Evolutionary conservation across 2,797 vertebrate genomes (phyloP).

Genomic region (Brachymystax lenok): DNA sequence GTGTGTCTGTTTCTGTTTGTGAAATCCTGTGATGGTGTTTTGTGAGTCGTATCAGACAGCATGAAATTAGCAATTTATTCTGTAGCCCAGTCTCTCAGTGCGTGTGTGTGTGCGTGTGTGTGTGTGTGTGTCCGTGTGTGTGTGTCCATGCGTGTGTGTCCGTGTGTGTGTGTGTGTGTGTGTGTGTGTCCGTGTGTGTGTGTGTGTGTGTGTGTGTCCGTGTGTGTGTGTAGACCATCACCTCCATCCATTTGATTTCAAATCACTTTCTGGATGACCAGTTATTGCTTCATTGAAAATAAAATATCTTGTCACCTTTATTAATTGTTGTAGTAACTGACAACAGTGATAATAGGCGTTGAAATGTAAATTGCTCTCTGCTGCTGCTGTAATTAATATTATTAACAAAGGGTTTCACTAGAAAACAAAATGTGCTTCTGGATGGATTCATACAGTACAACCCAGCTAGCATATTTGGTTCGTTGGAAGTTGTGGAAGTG

Average conservation of each 20-base stretch:
- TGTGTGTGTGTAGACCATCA: too few relatives aligned
- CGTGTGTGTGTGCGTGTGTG: too few relatives aligned
- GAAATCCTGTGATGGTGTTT: too few relatives aligned
- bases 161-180: too few relatives aligned
- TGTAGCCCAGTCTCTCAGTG: background rate
- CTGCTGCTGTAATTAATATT: slow-evolving; percentile 11
- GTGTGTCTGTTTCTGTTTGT: too few relatives aligned
- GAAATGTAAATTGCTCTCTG: slow-evolving; percentile 41
- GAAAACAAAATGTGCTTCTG: background rate
- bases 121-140: too few relatives aligned
- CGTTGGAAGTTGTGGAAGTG: too few relatives aligned
- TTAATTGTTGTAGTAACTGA: slow-evolving; percentile 45
- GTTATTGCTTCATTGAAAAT: slow-evolving; percentile 52
- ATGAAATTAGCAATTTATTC: slow-evolving; percentile 46
- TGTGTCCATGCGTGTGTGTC: too few relatives aligned
- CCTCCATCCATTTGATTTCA: slow-evolving; percentile 41
- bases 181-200: too few relatives aligned
- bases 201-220: too few relatives aligned
- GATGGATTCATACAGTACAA: background rate
- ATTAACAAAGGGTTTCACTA: slow-evolving; percentile 29
- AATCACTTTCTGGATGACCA: slow-evolving; percentile 46
- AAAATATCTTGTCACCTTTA: slow-evolving; percentile 46
- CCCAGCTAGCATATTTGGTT: too few relatives aligned
- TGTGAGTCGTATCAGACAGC: slow-evolving; percentile 32
- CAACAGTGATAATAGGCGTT: slow-evolving; percentile 32